A percentile compares a stretch with the other conserved stretches of the same genome.
These are phyloP conservation scores for Steinernema carpocapsae DNA, from an alignment of 2,888 invertebrate species.

Conservation along the genomic window DNA sequence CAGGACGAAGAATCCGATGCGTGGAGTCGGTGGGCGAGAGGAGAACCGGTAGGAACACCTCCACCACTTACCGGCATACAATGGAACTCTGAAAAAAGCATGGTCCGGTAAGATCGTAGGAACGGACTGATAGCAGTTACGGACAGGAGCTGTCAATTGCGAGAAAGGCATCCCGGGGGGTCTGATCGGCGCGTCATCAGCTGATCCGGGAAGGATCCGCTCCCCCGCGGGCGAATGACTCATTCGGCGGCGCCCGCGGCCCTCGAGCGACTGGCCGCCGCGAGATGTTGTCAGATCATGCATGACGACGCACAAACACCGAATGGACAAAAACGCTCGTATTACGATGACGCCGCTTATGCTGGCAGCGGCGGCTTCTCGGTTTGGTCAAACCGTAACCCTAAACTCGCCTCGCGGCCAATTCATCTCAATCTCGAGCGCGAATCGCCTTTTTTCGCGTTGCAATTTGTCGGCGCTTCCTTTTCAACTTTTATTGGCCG, in stretches of 20 bases:
- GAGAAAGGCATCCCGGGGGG: conserved; percentile 21
- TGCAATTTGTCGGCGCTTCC: conserved; percentile 32
- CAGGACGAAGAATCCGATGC: conserved; percentile 16
- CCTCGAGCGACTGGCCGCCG: neutral
- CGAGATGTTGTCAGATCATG: conserved; percentile 4
- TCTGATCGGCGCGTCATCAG: conserved; percentile 12
- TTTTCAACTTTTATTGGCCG: conserved; percentile 29
- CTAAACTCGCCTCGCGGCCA: neutral
- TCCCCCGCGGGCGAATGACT: conserved; percentile 2
- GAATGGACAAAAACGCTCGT: neutral
- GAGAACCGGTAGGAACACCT: neutral
- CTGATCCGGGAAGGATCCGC: too few species aligned
- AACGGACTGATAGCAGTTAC: conserved; percentile 18
- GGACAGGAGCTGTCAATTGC: conserved; percentile 21
- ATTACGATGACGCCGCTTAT: conserved; percentile 13
- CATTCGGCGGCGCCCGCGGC: conserved; percentile 12
- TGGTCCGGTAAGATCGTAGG: neutral
- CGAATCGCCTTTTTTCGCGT: conserved; percentile 21
- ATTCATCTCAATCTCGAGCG: conserved; percentile 7
- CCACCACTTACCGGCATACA: conserved; percentile 11
- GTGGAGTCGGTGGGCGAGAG: neutral
- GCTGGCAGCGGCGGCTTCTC: neutral
- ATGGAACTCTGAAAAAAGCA: neutral
- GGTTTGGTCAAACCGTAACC: neutral
- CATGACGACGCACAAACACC: conserved; percentile 6